phyloP scores from a whole-genome alignment of 2,888 invertebrate species.

The Pristionchus mayeri region DNA sequence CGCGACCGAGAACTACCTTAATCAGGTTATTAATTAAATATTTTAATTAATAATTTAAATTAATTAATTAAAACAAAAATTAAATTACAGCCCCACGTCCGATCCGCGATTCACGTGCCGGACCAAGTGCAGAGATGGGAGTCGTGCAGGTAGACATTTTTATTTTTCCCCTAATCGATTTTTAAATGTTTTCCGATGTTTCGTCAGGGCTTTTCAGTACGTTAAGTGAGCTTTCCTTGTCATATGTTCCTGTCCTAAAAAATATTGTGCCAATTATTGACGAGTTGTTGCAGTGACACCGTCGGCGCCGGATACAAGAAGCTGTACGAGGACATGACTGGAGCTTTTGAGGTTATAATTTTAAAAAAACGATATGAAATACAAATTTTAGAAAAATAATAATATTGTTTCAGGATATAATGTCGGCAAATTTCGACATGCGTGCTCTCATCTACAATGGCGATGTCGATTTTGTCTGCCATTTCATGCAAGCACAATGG shows the following conservation, averaged over 20 bases:
- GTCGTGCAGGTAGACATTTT: conserved; percentile 58
- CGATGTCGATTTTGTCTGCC: conserved; percentile 77
- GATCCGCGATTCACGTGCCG: conserved; percentile 70
- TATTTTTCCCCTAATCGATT: not conserved
- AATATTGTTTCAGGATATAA: not conserved
- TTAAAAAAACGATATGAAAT: not conserved
- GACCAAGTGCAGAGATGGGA: conserved; percentile 67
- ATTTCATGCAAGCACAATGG: conserved; percentile 37
- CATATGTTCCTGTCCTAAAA: too few relatives aligned
- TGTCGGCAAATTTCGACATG: not conserved
- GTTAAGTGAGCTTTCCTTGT: too few relatives aligned
- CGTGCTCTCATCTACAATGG: conserved; percentile 77
- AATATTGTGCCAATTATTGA: not conserved
- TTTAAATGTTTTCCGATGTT: too few relatives aligned
- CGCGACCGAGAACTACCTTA: conserved; percentile 64
- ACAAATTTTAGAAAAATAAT: not conserved
- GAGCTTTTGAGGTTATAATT: conserved; percentile 61
- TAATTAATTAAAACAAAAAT: not conserved
- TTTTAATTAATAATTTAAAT: not conserved
- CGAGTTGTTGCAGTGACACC: not conserved
- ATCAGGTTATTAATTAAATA: conserved; percentile 31
- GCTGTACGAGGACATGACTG: conserved; percentile 65
- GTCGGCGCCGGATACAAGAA: conserved; percentile 55
- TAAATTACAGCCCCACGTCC: conserved; percentile 60
- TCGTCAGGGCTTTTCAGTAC: too few relatives aligned